Evolutionary conservation across 2,888 invertebrate genomes (phyloP).

Genomic region (Chalcis sispes): DNA sequence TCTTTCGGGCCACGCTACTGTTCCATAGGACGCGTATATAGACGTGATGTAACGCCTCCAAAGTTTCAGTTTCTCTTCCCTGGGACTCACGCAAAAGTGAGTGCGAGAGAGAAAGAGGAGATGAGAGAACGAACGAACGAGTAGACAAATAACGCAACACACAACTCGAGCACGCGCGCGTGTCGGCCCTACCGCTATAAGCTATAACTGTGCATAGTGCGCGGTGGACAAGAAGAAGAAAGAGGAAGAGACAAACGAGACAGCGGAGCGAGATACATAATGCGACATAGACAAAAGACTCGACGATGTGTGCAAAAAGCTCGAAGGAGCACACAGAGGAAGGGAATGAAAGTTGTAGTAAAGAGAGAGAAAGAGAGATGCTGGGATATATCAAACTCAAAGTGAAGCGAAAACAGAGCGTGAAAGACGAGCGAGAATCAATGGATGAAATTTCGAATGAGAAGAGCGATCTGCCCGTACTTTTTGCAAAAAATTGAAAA

Average conservation of each 20-base stretch:
- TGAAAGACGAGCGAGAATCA: background rate
- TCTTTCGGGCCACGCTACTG: too few species aligned
- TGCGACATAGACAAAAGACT: constrained; percentile 42
- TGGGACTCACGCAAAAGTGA: background rate
- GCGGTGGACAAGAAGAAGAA: too few species aligned
- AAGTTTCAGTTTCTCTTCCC: constrained; percentile 40
- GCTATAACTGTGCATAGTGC: too few species aligned
- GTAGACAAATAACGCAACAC: constrained; percentile 45
- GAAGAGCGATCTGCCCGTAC: too few species aligned
- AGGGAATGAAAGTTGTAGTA: background rate
- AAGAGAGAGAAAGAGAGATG: background rate
- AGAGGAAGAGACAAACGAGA: constrained; percentile 46
- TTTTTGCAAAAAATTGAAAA: too few species aligned
- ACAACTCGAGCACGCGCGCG: constrained; percentile 33
- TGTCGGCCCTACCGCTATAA: too few species aligned
- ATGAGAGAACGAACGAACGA: background rate
- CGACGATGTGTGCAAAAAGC: constrained; percentile 40
- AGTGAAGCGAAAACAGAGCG: background rate
- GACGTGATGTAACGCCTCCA: constrained; percentile 37
- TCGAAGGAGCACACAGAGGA: background rate
- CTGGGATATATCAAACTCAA: too few species aligned
- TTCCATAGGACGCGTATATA: background rate
- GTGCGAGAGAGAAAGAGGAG: background rate
- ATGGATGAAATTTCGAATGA: too few species aligned
- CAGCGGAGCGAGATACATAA: constrained; percentile 34